Percentiles rank a stretch among this genome's conserved stretches.
phyloP scores from a whole-genome alignment of 2,888 invertebrate species.

The Tillus elongatus region DNA sequence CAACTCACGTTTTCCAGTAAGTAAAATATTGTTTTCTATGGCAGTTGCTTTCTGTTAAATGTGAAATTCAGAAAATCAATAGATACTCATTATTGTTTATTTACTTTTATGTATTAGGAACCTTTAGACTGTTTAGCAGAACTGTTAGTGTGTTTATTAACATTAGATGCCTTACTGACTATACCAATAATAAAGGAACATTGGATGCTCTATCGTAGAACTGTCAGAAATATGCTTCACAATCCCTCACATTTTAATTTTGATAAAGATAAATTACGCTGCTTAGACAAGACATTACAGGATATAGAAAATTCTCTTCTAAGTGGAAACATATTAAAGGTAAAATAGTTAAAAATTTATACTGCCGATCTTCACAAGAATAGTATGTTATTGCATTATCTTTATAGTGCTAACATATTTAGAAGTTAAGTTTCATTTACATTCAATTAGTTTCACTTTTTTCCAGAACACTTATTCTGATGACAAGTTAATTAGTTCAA shows the following conservation, averaged over 20 bases:
- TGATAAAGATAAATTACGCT: constrained; percentile 52
- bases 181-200: constrained; percentile 52
- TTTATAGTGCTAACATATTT: no score
- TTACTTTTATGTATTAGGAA: constrained; percentile 37
- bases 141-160: constrained; percentile 54
- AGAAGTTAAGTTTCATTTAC: no score
- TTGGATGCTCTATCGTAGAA: constrained; percentile 71
- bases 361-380: constrained; percentile 26
- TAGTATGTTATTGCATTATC: constrained; percentile 19
- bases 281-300: constrained; percentile 58
- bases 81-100: constrained; percentile 8
- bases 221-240: constrained; percentile 58
- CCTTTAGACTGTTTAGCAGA: constrained; percentile 53
- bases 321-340: constrained; percentile 20
- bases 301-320: constrained; percentile 21
- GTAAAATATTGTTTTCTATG: constrained; percentile 14
- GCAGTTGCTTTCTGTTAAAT: no score
- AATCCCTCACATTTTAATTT: constrained; percentile 54
- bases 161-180: constrained; percentile 59
- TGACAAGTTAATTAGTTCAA: not conserved
- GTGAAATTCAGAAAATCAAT: not conserved
- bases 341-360: constrained; percentile 6
- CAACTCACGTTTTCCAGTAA: constrained; percentile 35
- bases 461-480: not conserved
- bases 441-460: not conserved